A percentile compares a stretch with the other conserved stretches of the same genome.
phyloP scores from a whole-genome alignment of 1,140 invertebrate genomes.

The Mamestra configurata region DNA sequence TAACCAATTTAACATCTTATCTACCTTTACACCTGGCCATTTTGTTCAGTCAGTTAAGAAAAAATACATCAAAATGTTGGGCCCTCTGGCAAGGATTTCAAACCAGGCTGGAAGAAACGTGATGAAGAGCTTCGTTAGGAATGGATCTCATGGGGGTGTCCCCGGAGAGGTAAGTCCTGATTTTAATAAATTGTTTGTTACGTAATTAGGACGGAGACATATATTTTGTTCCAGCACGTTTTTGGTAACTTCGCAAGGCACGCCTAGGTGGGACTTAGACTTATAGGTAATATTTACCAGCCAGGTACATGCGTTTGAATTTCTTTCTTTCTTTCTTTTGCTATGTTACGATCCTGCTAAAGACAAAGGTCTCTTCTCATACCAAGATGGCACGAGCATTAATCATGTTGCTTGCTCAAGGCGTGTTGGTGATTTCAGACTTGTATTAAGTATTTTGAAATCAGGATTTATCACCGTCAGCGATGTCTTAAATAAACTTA shows the following conservation, averaged over 20 bases:
- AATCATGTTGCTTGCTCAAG: too few relatives aligned
- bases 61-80: conserved; percentile 72
- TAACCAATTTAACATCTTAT: conserved; percentile 78
- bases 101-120: conserved; percentile 84
- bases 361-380: too few relatives aligned
- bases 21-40: conserved; percentile 67
- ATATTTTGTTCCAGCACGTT: conserved; percentile 11
- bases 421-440: too few relatives aligned
- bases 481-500: too few relatives aligned
- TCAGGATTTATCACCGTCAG: too few relatives aligned
- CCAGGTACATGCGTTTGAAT: too few relatives aligned
- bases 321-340: too few relatives aligned
- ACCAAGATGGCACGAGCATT: too few relatives aligned
- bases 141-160: conserved; percentile 89
- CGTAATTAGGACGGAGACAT: conserved; percentile 55
- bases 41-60: conserved; percentile 44
- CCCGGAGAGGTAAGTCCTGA: conserved; percentile 89
- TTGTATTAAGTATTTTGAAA: too few relatives aligned
- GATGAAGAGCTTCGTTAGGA: conserved; percentile 87
- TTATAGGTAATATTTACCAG: too few relatives aligned
- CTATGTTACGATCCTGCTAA: too few relatives aligned
- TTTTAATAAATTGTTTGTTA: conserved; percentile 57
- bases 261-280: not conserved
- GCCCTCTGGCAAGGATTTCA: conserved; percentile 69
- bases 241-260: not conserved